Conservation (phyloP, 2,888 invertebrate genomes). For the Cephalotes varians region DNA sequence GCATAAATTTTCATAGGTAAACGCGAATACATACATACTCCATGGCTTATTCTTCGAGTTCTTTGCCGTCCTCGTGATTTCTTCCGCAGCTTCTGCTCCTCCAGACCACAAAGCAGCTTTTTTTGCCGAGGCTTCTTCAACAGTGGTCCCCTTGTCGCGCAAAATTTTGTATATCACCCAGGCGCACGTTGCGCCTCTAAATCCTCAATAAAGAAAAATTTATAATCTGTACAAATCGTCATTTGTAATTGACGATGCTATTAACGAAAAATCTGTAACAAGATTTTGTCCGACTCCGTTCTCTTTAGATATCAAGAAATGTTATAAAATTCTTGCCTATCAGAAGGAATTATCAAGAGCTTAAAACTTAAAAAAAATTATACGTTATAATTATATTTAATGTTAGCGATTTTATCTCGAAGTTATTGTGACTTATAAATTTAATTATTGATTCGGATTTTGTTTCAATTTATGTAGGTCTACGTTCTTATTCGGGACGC, state of each 20-base stretch:
- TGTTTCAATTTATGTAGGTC: not conserved
- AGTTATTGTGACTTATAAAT: not conserved
- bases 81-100: constrained; percentile 68
- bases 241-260: not conserved
- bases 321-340: not conserved
- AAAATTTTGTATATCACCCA: constrained; percentile 67
- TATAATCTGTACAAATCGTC: not conserved
- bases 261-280: not conserved
- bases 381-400: not conserved
- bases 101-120: constrained; percentile 65
- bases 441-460: not conserved
- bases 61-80: constrained; percentile 56
- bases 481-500: not conserved
- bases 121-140: constrained; percentile 65
- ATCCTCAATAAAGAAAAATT: constrained; percentile 13
- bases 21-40: constrained; percentile 4
- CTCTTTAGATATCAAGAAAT: not conserved
- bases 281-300: not conserved
- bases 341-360: not conserved
- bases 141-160: constrained; percentile 70
- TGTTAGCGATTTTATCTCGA: not conserved
- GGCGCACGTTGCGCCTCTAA: constrained; percentile 18
- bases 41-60: constrained; percentile 46
- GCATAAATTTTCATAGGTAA: not conserved
- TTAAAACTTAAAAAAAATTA: not conserved